phyloP scores from a whole-genome alignment of 2,888 invertebrate genomes.

The Xanthorhoe spadicearia region DNA sequence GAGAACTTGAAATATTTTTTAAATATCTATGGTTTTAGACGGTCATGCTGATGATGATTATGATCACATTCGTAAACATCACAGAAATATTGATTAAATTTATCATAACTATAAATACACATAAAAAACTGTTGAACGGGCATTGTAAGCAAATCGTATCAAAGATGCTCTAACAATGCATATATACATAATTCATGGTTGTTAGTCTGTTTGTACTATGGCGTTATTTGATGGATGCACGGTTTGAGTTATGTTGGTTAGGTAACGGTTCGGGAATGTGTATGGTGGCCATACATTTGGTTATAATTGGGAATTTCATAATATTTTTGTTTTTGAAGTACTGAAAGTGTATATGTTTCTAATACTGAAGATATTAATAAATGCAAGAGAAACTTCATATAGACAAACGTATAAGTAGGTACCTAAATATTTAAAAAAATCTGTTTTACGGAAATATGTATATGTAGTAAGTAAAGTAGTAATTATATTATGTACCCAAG shows the following conservation, averaged over 20 bases:
- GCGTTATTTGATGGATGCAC: slow-evolving; percentile 42
- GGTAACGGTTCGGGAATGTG: slow-evolving; percentile 36
- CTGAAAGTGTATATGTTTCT: no score
- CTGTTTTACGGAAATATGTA: no score
- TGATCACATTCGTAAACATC: not conserved
- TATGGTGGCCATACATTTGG: slow-evolving; percentile 34
- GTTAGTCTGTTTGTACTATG: slow-evolving; percentile 48
- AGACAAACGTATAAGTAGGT: no score
- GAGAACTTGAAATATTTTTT: no score
- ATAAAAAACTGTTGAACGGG: slow-evolving; percentile 20
- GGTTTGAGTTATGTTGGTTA: slow-evolving; percentile 28
- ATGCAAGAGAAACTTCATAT: no score
- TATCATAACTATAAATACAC: not conserved
- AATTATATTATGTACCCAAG: no score
- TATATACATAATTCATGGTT: slow-evolving; percentile 64
- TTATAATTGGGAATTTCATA: slow-evolving; percentile 9
- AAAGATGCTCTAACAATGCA: slow-evolving; percentile 52
- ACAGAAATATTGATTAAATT: not conserved
- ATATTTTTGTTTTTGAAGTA: no score
- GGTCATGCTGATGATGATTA: no score
- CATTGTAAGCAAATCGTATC: slow-evolving; percentile 69
- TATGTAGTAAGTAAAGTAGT: no score
- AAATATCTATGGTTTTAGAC: no score
- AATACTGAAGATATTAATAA: no score
- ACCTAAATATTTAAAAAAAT: no score